phyloP scores from a whole-genome alignment of 2,888 invertebrate species.

The Hydroisotoma schaefferi region DNA sequence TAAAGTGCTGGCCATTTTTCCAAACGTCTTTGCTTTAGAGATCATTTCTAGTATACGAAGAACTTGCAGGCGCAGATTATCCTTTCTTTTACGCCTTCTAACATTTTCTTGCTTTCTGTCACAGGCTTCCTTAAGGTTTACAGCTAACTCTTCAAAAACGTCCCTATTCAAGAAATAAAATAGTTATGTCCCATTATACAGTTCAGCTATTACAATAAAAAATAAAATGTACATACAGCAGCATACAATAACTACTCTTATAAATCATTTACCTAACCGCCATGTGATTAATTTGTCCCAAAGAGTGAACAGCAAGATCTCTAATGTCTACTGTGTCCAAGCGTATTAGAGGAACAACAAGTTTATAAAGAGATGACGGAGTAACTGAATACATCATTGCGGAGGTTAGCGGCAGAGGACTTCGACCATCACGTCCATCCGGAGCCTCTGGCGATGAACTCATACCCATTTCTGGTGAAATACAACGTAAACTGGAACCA shows the following conservation, averaged over 20 bases:
- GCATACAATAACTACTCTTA: too few species aligned
- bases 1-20: constrained; percentile 51
- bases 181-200: neutral
- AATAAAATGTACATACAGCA: neutral
- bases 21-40: constrained; percentile 85
- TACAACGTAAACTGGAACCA: constrained; percentile 80
- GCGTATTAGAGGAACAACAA: constrained; percentile 84
- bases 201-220: neutral
- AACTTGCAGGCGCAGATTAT: constrained; percentile 85
- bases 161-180: constrained; percentile 62
- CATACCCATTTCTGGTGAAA: constrained; percentile 70
- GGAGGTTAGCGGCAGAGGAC: constrained; percentile 46
- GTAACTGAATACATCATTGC: constrained; percentile 61
- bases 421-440: constrained; percentile 46
- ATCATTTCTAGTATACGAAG: constrained; percentile 87
- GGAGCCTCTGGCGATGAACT: constrained; percentile 78
- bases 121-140: constrained; percentile 89
- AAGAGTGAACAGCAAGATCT: constrained; percentile 87
- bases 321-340: constrained; percentile 92
- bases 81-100: constrained; percentile 80
- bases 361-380: constrained; percentile 83
- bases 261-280: constrained; percentile 88
- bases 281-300: constrained; percentile 91
- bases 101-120: constrained; percentile 97
- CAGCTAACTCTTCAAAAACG: constrained; percentile 89